Evolutionary conservation across 1,140 invertebrate species (phyloP).

Genomic region (Panulirus ornatus): DNA sequence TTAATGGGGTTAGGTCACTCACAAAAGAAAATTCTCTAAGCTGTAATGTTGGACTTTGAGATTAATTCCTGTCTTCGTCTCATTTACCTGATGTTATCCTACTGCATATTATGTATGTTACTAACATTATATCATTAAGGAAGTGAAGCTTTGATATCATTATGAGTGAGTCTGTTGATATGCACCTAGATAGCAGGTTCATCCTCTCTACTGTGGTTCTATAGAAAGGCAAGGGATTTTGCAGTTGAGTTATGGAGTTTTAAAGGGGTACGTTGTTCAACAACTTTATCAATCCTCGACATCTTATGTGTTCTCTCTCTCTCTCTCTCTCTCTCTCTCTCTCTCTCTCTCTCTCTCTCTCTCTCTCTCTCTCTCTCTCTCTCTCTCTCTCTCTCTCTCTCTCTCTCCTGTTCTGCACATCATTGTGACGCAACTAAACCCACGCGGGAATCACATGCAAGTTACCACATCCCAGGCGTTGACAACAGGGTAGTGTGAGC

Average conservation of each 20-base stretch:
- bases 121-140: background rate
- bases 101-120: background rate
- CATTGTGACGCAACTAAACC: too few relatives aligned
- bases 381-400: too few relatives aligned
- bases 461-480: too few relatives aligned
- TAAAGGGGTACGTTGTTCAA: background rate
- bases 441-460: too few relatives aligned
- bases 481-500: too few relatives aligned
- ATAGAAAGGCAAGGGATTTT: background rate
- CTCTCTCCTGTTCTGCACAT: too few relatives aligned
- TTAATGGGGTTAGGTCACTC: background rate
- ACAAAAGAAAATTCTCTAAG: background rate
- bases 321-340: background rate
- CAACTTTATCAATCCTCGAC: background rate
- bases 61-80: too few relatives aligned
- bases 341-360: background rate
- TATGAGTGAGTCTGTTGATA: background rate
- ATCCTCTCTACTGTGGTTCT: background rate
- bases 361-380: background rate
- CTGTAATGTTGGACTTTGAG: too few relatives aligned
- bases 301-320: background rate
- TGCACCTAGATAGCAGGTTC: background rate
- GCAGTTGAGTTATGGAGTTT: background rate
- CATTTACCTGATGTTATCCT: too few relatives aligned
- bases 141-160: background rate